Evolutionary conservation across 2,888 invertebrate species (phyloP).

Genomic region (Digitonthophagus gazella): DNA sequence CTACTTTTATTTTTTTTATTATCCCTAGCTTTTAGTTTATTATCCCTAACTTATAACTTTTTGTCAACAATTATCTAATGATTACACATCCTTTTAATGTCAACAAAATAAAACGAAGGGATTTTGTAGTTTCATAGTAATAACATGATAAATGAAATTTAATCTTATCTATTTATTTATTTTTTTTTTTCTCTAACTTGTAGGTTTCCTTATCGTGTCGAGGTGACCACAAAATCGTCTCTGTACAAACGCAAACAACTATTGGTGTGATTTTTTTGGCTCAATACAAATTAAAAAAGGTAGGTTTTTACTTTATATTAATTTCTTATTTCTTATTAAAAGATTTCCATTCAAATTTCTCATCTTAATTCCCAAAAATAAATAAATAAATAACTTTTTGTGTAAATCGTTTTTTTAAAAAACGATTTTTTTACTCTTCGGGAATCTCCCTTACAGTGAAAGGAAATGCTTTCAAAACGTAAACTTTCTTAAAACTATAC

Average conservation of each 20-base stretch:
- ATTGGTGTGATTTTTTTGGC: not conserved
- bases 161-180: not conserved
- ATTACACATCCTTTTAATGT: no score
- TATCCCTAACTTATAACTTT: no score
- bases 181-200: not conserved
- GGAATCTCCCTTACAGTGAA: not conserved
- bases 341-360: not conserved
- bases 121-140: no score
- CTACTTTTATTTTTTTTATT: no score
- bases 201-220: conserved; percentile 3
- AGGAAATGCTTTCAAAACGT: not conserved
- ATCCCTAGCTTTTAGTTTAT: no score
- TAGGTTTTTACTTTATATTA: not conserved
- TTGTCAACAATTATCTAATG: no score
- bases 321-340: not conserved
- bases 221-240: conserved; percentile 1
- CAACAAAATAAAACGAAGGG: no score
- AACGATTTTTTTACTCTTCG: not conserved
- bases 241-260: not conserved
- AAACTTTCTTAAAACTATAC: not conserved
- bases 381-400: no score
- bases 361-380: no score
- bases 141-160: not conserved
- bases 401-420: no score
- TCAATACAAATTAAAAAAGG: not conserved